phyloP scores from a whole-genome alignment of 2,888 invertebrate species.

The Ophioninae sp. region DNA sequence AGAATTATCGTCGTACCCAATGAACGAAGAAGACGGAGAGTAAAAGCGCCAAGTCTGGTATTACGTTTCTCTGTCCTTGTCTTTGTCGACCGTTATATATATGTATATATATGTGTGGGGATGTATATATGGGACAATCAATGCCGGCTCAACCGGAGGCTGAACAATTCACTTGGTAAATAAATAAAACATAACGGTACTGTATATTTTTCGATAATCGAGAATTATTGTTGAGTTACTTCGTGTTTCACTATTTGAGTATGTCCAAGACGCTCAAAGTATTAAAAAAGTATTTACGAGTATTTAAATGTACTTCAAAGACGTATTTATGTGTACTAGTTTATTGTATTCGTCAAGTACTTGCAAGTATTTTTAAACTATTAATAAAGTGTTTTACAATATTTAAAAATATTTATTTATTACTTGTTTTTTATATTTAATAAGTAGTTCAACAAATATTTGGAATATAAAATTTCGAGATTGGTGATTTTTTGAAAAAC shows the following conservation, averaged over 20 bases:
- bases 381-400: no score
- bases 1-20: constrained; percentile 43
- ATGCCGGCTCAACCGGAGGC: neutral
- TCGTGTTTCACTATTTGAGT: neutral
- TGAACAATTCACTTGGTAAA: neutral
- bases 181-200: neutral
- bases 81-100: neutral
- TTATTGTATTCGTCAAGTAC: no score
- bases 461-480: no score
- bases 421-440: no score
- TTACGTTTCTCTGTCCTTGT: constrained; percentile 1
- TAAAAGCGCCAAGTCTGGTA: constrained; percentile 43
- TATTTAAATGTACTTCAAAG: no score
- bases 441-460: no score
- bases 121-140: constrained; percentile 14
- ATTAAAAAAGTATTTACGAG: neutral
- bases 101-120: neutral
- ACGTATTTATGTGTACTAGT: no score
- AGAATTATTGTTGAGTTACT: neutral
- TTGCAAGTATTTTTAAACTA: no score
- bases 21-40: constrained; percentile 53
- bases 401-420: no score
- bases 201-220: neutral
- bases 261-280: neutral
- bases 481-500: no score